Conservation (phyloP, 37 sponge, comb jelly and placozoan genomes). For the Mnemiopsis leidyi region DNA sequence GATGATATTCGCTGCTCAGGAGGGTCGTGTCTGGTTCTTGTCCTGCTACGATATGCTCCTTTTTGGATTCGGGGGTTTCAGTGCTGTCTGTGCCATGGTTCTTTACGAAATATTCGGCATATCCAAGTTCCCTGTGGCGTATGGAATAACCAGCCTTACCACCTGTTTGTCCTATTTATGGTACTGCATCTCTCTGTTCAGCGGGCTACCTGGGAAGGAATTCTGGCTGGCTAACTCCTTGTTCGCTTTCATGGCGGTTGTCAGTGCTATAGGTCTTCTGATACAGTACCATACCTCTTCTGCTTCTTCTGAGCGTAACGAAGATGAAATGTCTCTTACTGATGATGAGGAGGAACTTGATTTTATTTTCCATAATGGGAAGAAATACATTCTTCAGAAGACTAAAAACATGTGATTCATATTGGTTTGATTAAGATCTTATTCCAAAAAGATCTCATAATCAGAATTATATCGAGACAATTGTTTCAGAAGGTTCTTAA, state of each 20-base stretch:
- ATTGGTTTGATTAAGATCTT: background rate
- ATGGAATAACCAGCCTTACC: background rate
- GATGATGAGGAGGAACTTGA: background rate
- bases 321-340: background rate
- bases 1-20: background rate
- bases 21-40: constrained; percentile 8
- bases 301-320: background rate
- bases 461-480: too few species aligned
- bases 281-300: background rate
- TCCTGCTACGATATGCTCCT: background rate
- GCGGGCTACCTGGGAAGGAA: background rate
- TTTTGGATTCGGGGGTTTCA: constrained; percentile 10
- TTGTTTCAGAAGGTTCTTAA: too few species aligned
- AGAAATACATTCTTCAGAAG: constrained; percentile 14
- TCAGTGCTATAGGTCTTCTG: background rate
- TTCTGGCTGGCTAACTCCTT: constrained; percentile 36
- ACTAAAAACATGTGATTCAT: background rate
- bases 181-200: background rate
- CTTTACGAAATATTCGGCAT: constrained; percentile 14
- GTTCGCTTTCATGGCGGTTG: background rate
- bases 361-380: background rate
- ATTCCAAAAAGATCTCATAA: background rate
- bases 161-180: background rate
- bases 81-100: background rate
- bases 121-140: background rate